Conservation (phyloP, 2,797 vertebrate genomes). For the Kryptopterus vitreolus region DNA sequence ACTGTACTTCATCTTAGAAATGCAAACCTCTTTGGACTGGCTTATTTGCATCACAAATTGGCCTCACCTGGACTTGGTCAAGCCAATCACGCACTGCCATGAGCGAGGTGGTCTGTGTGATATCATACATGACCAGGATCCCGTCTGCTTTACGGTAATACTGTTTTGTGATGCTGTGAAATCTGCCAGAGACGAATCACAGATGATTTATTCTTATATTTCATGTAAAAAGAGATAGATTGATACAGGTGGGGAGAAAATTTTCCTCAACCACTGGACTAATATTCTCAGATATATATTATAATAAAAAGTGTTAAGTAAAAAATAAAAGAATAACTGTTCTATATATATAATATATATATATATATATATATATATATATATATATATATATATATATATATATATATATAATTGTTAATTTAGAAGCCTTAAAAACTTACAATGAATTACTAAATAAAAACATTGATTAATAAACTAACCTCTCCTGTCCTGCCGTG, state of each 20-base stretch:
- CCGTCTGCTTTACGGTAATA: slow-evolving; percentile 81
- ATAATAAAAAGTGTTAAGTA: neutral
- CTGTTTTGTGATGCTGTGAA: slow-evolving; percentile 80
- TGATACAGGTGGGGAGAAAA: neutral
- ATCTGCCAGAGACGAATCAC: slow-evolving; percentile 62
- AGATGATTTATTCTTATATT: neutral
- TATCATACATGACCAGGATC: slow-evolving; percentile 81
- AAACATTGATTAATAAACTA: no score
- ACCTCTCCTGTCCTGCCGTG: slow-evolving; percentile 86
- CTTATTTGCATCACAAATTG: slow-evolving; percentile 41
- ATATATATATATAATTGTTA: neutral
- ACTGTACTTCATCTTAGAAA: slow-evolving; percentile 4
- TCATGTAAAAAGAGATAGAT: neutral
- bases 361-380: neutral
- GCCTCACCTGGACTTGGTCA: slow-evolving; percentile 76
- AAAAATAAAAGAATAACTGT: neutral
- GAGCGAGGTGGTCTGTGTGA: slow-evolving; percentile 72
- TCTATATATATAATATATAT: neutral
- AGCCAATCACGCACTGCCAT: slow-evolving; percentile 76
- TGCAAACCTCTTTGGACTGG: slow-evolving; percentile 47
- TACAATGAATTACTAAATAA: neutral
- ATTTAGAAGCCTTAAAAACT: neutral
- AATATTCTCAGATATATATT: no score
- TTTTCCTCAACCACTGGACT: neutral
- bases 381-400: neutral